Evolutionary conservation across 2,797 vertebrate species (phyloP), one percentile per base, ranked within the genome.

Genomic region (Enteromius unitaeniatus): DNA sequence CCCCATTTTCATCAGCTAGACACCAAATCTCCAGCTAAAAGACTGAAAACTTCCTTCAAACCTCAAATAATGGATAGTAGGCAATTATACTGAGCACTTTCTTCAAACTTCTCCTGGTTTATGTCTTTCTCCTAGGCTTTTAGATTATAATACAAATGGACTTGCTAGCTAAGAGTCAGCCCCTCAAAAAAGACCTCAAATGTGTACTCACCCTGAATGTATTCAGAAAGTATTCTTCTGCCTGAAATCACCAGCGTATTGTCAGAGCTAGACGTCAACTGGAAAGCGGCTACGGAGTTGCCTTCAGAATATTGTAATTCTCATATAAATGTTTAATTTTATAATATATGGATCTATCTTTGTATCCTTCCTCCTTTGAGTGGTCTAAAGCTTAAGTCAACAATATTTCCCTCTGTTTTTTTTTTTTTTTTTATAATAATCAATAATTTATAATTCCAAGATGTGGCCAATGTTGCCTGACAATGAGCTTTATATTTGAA

Each of bases 131-230:
- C 42, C 5, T 74, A 40, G 26, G 40, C 68, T 82, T 86, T 21
- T 19, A 62, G 75, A 64, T 80, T 51, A 67, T 55, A 53, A 68
- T 34, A 79, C 23, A 74, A 69, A 68, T 21, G 53, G 62, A 53
- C 64, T 77, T 53, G n/a, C 80, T 60, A 70, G 73, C 76, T 69
- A 58, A 23, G 37, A 76, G 64, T 75, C 45, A 26, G 69, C 69
- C 49, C 26, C 70, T 64, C 75, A n/a, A n/a, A n/a, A 19, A 74
- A 72, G 78, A 51, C 75, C 65, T 77, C 23, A 34, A 80, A 70
- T 69, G 58, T 86, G 92, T 95, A 95, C 95, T 95, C 93, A 94
- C 91, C 91, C 93, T 95, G 95, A 95, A 95, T 96, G 94, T 95
- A 80, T 86, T 93, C n/a, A 34, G 47, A 76, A 28, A 84, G 69